Evolutionary conservation across 2,888 invertebrate species (phyloP).

Genomic region (Zaprionus obscuricornis): DNA sequence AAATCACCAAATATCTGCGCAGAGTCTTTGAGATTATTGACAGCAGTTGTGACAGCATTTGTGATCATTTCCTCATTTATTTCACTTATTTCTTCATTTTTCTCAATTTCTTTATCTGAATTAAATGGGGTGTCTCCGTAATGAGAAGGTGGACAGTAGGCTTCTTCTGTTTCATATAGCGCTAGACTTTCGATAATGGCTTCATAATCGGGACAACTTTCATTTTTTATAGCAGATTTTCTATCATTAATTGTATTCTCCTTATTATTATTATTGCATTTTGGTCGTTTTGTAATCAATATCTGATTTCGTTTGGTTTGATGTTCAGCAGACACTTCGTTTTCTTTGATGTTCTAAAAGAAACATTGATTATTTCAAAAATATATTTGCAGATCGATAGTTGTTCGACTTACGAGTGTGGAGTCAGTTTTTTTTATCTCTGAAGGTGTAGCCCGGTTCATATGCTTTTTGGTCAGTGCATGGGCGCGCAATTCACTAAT

Average conservation of each 20-base stretch:
- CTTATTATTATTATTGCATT: neutral
- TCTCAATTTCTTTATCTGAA: constrained; percentile 17
- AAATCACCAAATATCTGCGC: constrained; percentile 62
- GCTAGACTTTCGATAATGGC: constrained; percentile 62
- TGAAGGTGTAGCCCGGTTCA: constrained; percentile 27
- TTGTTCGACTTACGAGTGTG: neutral
- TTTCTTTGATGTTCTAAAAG: constrained; percentile 27
- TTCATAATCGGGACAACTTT: constrained; percentile 54
- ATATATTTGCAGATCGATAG: neutral
- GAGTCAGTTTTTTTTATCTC: constrained; percentile 12
- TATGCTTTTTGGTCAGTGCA: constrained; percentile 60
- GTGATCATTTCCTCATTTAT: constrained; percentile 58
- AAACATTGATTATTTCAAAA: neutral
- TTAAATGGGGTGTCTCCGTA: constrained; percentile 27
- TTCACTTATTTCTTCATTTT: neutral
- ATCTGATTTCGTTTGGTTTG: constrained; percentile 1
- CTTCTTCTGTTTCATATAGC: constrained; percentile 58
- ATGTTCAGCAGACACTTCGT: constrained; percentile 7
- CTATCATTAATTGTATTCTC: neutral
- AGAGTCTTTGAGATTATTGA: constrained; percentile 47
- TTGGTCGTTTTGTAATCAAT: constrained; percentile 13
- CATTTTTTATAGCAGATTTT: constrained; percentile 17
- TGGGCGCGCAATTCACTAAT: constrained; percentile 62
- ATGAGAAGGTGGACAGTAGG: too few species aligned
- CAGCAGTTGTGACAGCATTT: constrained; percentile 55